Conservation (phyloP, 2,888 invertebrate species). For the Nomada ruficornis region DNA sequence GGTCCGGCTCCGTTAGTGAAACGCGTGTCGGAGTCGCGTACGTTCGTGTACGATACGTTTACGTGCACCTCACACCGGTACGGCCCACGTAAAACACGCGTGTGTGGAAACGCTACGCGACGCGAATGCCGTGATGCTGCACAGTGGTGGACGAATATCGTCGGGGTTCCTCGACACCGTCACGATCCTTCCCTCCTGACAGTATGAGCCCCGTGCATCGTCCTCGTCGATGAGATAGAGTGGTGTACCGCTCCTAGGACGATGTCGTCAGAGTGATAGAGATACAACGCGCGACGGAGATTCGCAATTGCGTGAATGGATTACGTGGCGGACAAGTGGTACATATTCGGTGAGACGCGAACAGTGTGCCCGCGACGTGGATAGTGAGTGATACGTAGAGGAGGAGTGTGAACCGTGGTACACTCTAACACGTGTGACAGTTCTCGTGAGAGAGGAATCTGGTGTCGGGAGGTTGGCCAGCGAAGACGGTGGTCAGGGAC, state of each 20-base stretch:
- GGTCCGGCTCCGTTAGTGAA: slow-evolving; percentile 12
- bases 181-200: slow-evolving; percentile 68
- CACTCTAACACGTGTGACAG: slow-evolving; percentile 67
- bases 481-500: slow-evolving; percentile 25
- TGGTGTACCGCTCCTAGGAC: slow-evolving; percentile 45
- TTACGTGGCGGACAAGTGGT: slow-evolving; percentile 37
- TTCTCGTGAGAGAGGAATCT: slow-evolving; percentile 39
- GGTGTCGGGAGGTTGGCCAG: neutral
- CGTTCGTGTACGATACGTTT: neutral
- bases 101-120: slow-evolving; percentile 24
- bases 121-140: slow-evolving; percentile 68
- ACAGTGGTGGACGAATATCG: slow-evolving; percentile 56
- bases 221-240: slow-evolving; percentile 45
- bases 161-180: slow-evolving; percentile 63
- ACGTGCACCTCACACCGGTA: neutral
- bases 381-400: slow-evolving; percentile 31
- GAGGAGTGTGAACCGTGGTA: slow-evolving; percentile 39
- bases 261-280: slow-evolving; percentile 54
- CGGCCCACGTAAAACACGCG: slow-evolving; percentile 22
- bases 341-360: slow-evolving; percentile 29
- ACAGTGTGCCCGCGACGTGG: slow-evolving; percentile 29
- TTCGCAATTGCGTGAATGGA: slow-evolving; percentile 26
- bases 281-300: neutral
- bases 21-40: neutral
- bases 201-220: slow-evolving; percentile 66